A percentile compares a stretch with the other conserved stretches of the same genome.
phyloP scores from a whole-genome alignment of 2,888 invertebrate species.

The Lamellibrachia columna region DNA sequence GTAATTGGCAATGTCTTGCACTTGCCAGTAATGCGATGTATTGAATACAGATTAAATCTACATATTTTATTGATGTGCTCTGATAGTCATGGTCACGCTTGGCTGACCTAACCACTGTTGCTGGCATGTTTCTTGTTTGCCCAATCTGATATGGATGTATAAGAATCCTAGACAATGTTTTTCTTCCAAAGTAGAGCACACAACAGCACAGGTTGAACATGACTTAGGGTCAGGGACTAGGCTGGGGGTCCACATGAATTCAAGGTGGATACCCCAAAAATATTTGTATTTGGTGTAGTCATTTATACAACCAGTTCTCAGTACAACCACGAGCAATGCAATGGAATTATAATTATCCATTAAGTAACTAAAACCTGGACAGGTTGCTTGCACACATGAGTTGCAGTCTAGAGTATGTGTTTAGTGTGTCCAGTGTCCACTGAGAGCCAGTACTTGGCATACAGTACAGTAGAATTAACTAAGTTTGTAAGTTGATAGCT shows the following conservation, averaged over 20 bases:
- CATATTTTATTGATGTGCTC: slow-evolving; percentile 10
- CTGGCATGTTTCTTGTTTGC: neutral
- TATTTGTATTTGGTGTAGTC: too few species aligned
- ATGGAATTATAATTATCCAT: too few species aligned
- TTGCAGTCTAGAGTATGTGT: too few species aligned
- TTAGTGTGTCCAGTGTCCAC: too few species aligned
- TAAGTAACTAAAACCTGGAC: too few species aligned
- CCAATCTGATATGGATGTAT: neutral
- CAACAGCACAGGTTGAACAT: neutral
- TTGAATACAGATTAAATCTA: neutral
- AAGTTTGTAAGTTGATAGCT: too few species aligned
- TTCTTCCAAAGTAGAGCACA: neutral
- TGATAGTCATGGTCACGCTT: neutral
- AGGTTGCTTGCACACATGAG: too few species aligned
- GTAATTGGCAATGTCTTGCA: neutral
- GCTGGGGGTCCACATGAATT: neutral
- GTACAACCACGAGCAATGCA: too few species aligned
- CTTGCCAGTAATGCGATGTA: neutral
- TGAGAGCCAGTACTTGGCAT: too few species aligned
- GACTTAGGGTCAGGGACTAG: neutral
- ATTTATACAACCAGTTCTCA: too few species aligned
- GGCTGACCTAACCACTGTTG: neutral
- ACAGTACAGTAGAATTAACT: too few species aligned
- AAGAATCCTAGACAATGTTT: neutral
- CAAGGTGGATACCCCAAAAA: too few species aligned